These are phyloP conservation scores for Hystrix cristata DNA, from an alignment of 2,113 vertebrate genomes.

Conservation along the genomic window DNA sequence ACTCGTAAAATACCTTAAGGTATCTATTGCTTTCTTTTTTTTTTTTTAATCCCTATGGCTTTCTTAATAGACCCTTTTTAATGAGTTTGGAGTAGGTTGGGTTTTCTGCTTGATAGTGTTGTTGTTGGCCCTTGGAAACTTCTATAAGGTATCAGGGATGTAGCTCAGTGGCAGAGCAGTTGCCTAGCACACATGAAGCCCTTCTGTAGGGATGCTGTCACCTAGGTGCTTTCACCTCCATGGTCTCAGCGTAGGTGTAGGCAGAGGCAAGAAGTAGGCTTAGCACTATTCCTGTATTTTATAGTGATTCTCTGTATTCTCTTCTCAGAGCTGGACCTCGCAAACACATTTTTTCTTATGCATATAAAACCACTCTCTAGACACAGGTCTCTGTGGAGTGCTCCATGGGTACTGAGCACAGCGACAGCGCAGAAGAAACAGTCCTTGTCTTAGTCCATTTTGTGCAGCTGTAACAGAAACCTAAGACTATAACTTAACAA, in stretches of 20 bases:
- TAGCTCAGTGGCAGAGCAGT: background rate
- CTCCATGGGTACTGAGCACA: background rate
- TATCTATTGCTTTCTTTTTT: slow-evolving; percentile 82
- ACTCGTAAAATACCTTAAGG: slow-evolving; percentile 99
- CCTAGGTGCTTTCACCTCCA: background rate
- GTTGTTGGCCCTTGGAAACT: background rate
- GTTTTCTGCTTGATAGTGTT: background rate
- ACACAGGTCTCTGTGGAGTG: background rate
- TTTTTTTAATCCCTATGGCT: background rate
- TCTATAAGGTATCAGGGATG: background rate
- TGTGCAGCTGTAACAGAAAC: background rate
- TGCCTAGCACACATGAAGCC: background rate
- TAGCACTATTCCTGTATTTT: background rate
- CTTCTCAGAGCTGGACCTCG: background rate
- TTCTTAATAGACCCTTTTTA: slow-evolving; percentile 27
- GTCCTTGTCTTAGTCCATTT: background rate
- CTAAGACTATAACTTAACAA: background rate
- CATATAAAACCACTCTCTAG: background rate
- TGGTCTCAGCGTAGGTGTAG: background rate
- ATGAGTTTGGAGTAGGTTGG: background rate
- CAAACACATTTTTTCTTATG: background rate
- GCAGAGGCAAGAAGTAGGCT: background rate
- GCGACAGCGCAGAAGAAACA: background rate
- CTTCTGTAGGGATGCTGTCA: background rate
- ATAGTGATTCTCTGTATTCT: background rate